Evolutionary conservation across 1,140 invertebrate genomes (phyloP).

Genomic region (Yoshiicerus persimilis): DNA sequence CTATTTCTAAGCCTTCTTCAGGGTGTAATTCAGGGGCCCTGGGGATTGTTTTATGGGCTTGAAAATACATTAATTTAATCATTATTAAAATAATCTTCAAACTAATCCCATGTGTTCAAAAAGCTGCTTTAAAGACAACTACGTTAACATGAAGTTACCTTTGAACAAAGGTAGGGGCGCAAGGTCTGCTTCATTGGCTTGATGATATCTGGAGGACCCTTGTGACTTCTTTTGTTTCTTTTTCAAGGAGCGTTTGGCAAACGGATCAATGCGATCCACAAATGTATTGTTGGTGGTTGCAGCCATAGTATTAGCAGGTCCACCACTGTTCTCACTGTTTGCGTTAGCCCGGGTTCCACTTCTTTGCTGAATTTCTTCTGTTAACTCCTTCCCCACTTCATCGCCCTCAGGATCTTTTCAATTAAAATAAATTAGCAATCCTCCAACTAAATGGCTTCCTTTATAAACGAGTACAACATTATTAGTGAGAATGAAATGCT

Average conservation of each 20-base stretch:
- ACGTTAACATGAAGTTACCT: conserved; percentile 61
- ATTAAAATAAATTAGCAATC: neutral
- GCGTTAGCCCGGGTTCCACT: neutral
- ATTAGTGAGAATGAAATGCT: too few relatives aligned
- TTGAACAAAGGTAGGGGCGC: conserved; percentile 82
- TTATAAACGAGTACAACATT: too few relatives aligned
- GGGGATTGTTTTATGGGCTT: too few relatives aligned
- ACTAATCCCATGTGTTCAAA: too few relatives aligned
- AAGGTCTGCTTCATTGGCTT: conserved; percentile 84
- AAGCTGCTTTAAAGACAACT: too few relatives aligned
- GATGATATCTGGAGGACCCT: conserved; percentile 84
- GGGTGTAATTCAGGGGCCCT: too few relatives aligned
- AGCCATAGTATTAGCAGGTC: neutral
- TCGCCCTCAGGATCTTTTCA: conserved; percentile 33
- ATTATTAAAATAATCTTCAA: too few relatives aligned
- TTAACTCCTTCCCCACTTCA: conserved; percentile 41
- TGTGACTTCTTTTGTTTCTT: conserved; percentile 91
- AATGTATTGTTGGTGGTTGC: conserved; percentile 60
- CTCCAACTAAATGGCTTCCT: too few relatives aligned
- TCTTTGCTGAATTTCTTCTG: conserved; percentile 27
- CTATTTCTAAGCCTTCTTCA: too few relatives aligned
- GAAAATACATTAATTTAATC: too few relatives aligned
- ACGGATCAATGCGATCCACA: conserved; percentile 92
- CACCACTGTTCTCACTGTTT: neutral
- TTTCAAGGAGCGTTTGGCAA: conserved; percentile 86